phyloP scores from a whole-genome alignment of 2,797 vertebrate species.

The Typhlichthys subterraneus region DNA sequence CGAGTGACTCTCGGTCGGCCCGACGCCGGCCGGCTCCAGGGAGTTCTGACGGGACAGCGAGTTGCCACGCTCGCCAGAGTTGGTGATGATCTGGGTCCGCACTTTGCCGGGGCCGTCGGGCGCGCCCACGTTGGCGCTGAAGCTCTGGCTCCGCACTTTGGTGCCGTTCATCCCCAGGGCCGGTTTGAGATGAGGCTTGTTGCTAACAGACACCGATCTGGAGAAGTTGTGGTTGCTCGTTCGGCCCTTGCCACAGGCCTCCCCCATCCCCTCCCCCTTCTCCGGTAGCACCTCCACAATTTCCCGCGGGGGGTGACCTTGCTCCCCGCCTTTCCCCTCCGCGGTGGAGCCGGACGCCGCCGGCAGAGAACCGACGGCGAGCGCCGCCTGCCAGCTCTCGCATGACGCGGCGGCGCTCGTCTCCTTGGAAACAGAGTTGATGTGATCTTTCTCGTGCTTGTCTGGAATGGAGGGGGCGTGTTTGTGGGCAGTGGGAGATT shows the following conservation, averaged over 20 bases:
- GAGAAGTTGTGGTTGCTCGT: constrained; percentile 79
- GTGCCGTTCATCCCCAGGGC: constrained; percentile 93
- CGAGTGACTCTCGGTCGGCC: constrained; percentile 61
- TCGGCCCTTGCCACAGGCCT: constrained; percentile 64
- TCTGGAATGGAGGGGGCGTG: constrained; percentile 81
- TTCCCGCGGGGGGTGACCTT: constrained; percentile 32
- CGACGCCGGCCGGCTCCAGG: constrained; percentile 56
- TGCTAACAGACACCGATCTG: constrained; percentile 83
- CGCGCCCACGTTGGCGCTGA: constrained; percentile 75
- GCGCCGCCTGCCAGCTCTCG: constrained; percentile 50
- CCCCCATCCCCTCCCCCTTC: constrained; percentile 50
- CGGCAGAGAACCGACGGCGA: constrained; percentile 44
- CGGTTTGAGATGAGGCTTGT: constrained; percentile 86
- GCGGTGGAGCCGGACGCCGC: constrained; percentile 29
- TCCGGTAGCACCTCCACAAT: constrained; percentile 49
- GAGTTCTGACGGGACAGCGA: constrained; percentile 86
- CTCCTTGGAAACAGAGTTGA: constrained; percentile 86
- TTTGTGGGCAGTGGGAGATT: constrained; percentile 83
- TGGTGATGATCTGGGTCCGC: constrained; percentile 92
- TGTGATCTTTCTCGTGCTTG: constrained; percentile 90
- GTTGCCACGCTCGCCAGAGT: constrained; percentile 87
- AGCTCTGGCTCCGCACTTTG: constrained; percentile 93
- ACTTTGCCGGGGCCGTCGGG: constrained; percentile 81
- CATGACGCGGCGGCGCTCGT: constrained; percentile 64
- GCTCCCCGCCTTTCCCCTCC: constrained; percentile 57